Base-by-base conservation (phyloP, 1,140 invertebrate genomes). In the Drosophila subobscura region DNA sequence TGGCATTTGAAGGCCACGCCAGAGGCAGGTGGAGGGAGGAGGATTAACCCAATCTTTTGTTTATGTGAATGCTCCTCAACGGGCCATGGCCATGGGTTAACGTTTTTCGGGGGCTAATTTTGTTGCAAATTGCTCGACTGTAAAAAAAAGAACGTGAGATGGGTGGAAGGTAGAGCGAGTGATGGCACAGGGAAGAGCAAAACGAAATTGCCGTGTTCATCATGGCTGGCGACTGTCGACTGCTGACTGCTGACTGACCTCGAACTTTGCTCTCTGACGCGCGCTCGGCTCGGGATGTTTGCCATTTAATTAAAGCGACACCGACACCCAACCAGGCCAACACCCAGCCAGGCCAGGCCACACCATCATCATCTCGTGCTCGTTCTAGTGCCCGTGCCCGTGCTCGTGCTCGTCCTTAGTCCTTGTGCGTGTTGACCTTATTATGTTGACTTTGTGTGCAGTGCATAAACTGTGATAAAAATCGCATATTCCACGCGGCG, bases 391-490 rank as follows among this genome's bases (percentile, higher is more conserved):
- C 25, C 16, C 33, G 33, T 37, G 8, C 25, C 16, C 14, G 41
- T 14, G 42, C 25, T 25, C 58, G 4, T 45, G 29, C 42, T 55
- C 50, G 61, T 68, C 63, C 65, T 55, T 33, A 65, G 42, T 65
- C 46, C 72, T 37, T 80, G 77, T 80, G 81, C 73, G 73, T 85
- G 81, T 60, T 85, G 81, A 81, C 81, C 81, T 85, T 85, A 86
- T 85, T 85, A 86, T 85, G 83, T 81, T 86, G 84, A 86, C 81
- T 81, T 86, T 86, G 81, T 85, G 81, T 85, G 81, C 83, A 85
- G 77, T 84, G 80, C 80, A 84, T 84, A 84, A 84, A 85, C 80
- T 84, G 81, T 84, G 80, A 84, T 85, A 86, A 85, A 86, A 85
- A 86, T 85, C 77, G 68, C 73, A 81, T 80, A 86, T 85, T 81